Base-by-base conservation (phyloP, 2,888 invertebrate species). In the Ormia ochracea region DNA sequence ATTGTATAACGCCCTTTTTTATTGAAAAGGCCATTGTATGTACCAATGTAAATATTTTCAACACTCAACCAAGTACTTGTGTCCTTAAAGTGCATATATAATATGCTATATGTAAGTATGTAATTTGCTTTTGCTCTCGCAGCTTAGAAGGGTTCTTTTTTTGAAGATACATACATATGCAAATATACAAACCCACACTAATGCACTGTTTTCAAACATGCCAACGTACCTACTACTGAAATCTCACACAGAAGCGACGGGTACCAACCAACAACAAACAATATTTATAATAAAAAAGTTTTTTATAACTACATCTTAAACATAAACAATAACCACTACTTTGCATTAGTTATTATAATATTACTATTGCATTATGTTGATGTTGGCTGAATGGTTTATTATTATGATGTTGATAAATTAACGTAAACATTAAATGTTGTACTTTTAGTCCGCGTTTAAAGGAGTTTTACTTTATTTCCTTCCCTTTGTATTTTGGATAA, bases 311-410 rank as follows among this genome's bases (percentile, higher is more conserved):
- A 68, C 78, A 78, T 78, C 78, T 73, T 73, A 68, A 78, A 68
- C 45, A 78, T 68, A 66, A 78, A 73, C 78, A 73, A 73, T 78
- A 78, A 66, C 72, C 70, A 72, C 77, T 78, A 78, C 73, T 78
- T 78, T 78, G 78, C 73, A 78, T 78, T 78, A 72, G 65, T 66
- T 78, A 69, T 58, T 69, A 69, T 58, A 69, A 69, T 58, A 69
- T 58, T 58, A 45, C 7, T 17, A 5, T 41, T 14, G 38, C 56
- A 45, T 52, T 66, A 41, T 28, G 38, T n/a, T 41, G 66, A 41
- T 54, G 52, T 41, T 33, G n/a, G 36, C 14, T 59, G 59, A 26
- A 38, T 38, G 26, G 58, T 38, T 70, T 14, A 23, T n/a, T n/a
- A n/a, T n/a, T n/a, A 36, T 65, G 36, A 17, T 50, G 36, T 26